Conservation (phyloP, 1,140 invertebrate genomes). For the Capitella teleta region DNA sequence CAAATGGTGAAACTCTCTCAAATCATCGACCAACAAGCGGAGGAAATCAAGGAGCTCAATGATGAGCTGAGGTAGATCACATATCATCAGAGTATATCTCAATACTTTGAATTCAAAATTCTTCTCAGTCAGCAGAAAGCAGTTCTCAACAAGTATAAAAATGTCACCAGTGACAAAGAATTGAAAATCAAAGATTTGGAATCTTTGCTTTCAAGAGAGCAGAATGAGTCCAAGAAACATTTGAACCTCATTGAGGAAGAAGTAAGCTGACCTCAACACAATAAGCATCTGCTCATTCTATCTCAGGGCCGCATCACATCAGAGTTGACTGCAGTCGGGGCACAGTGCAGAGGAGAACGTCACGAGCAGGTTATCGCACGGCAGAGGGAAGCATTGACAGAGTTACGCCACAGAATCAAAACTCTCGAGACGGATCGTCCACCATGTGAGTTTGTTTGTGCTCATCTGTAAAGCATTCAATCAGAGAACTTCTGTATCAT, state of each 20-base stretch:
- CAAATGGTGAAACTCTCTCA: conserved; percentile 38
- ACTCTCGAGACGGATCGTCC: conserved; percentile 22
- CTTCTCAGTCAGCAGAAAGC: conserved; percentile 4
- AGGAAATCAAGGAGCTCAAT: conserved; percentile 27
- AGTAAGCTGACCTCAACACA: no score
- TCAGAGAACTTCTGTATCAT: no score
- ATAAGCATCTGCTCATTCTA: no score
- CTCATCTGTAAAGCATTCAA: no score
- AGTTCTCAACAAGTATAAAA: conserved; percentile 1
- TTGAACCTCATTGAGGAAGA: conserved; percentile 31
- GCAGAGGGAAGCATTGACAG: conserved; percentile 38
- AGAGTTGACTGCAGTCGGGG: conserved; percentile 36
- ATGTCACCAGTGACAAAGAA: neutral
- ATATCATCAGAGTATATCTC: neutral
- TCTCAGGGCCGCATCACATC: conserved; percentile 19
- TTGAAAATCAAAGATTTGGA: conserved; percentile 3
- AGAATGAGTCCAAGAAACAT: conserved; percentile 17
- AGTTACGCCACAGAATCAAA: conserved; percentile 34
- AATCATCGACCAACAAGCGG: conserved; percentile 38
- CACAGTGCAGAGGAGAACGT: conserved; percentile 39
- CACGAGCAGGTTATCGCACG: conserved; percentile 39
- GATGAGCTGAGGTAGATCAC: conserved; percentile 23
- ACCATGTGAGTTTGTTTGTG: conserved; percentile 6
- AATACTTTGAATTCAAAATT: no score
- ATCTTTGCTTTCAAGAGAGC: neutral